Base-by-base conservation (phyloP, 64 coral and sea anemone species). In the Hydrozoanthus tunicans region DNA sequence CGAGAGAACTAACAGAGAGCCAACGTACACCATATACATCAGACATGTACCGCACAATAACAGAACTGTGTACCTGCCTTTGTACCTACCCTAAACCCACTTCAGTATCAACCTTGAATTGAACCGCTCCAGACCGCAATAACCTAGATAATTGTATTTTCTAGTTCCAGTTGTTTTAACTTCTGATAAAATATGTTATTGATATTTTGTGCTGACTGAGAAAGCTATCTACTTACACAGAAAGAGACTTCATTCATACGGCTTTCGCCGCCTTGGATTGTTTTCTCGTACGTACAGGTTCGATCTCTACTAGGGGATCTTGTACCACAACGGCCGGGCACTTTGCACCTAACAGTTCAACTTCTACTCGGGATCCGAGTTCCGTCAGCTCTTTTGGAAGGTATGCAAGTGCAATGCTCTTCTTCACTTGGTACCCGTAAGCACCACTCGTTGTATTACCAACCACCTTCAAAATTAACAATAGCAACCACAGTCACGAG, bases 251-350 rank as follows among this genome's bases (percentile, higher is more conserved):
- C 56, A 82, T 90, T 89, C 17, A 81, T 15, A 11, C 13, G 3
- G 66, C 17, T 53, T 93, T 90, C 7, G 70, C 56, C 5, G 91
- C 91, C 64, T 93, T 96, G 17, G 73, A 24, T 57, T 85, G 80
- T 56, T 92, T 82, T 70, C 94, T 93, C 14, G 89, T 93, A 14
- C 94, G 77, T 8, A 94, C 92, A 74, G 91, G 91, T 70, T 98
- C 96, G 55, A 93, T 95, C 17, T 95, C 96, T 17, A 98, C 94
- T 15, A 95, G 65, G 9, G 96, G 94, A 73, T 98, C 96, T 56
- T 93, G 95, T 3, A 95, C 96, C 9, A 98, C 96, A 43, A 70
- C 69, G 0, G 94, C 94, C 0, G 94, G 91, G 24, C 91, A 95
- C n/a, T 93, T 95, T 6, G 68, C 14, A 4, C 96, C 96, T 52